phyloP scores from a whole-genome alignment of 2,888 invertebrate species.

The Mylabris sibirica region DNA sequence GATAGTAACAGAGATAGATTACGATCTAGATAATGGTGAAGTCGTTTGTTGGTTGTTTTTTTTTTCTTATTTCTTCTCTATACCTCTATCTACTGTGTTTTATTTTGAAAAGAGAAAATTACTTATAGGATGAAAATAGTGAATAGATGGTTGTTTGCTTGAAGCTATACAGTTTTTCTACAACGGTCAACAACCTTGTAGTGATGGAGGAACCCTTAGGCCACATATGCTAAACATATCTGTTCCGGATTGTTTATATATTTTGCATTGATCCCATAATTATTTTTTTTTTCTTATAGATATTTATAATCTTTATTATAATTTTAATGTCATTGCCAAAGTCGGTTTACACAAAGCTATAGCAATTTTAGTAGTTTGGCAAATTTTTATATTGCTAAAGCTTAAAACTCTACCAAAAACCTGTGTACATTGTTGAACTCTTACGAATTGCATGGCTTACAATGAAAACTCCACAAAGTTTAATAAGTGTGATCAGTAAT shows the following conservation, averaged over 20 bases:
- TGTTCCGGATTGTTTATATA: constrained; percentile 41
- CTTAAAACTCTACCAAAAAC: too few species aligned
- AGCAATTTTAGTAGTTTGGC: too few species aligned
- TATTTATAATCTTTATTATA: neutral
- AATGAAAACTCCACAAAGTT: too few species aligned
- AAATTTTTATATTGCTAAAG: too few species aligned
- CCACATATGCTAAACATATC: constrained; percentile 43
- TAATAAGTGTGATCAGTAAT: too few species aligned
- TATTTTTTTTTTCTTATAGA: constrained; percentile 14
- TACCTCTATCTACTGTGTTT: neutral
- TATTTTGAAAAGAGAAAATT: constrained; percentile 14
- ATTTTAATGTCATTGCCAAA: neutral
- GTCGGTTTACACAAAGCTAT: too few species aligned
- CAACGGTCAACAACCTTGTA: constrained; percentile 44
- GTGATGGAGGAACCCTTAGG: constrained; percentile 32
- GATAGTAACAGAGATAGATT: constrained; percentile 11
- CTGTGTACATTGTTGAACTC: too few species aligned
- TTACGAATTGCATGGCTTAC: too few species aligned
- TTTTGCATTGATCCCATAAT: constrained; percentile 28
- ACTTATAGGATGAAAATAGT: constrained; percentile 39
- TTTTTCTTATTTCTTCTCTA: neutral
- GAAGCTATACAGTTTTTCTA: constrained; percentile 42
- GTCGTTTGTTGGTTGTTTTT: neutral
- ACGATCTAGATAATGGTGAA: constrained; percentile 10
- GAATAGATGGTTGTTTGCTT: constrained; percentile 43